Evolutionary conservation across 2,113 vertebrate genomes (phyloP).

Genomic region (Eubucco bourcierii): DNA sequence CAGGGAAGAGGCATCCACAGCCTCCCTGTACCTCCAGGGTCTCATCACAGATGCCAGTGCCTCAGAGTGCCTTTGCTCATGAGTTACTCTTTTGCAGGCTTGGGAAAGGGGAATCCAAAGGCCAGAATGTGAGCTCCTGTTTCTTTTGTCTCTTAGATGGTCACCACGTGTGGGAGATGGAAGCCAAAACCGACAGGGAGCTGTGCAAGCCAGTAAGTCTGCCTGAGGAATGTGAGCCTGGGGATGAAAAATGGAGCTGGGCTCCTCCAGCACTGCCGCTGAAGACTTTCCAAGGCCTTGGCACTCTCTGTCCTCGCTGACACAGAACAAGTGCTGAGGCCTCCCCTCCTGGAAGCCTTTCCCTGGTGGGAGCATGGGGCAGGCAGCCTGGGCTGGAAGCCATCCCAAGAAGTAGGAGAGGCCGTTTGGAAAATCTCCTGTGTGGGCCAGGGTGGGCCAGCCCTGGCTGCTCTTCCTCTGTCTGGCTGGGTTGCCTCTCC

Average conservation of each 20-base stretch:
- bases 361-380: slow-evolving; percentile 1
- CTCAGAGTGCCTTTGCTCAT: background rate
- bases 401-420: slow-evolving; percentile 36
- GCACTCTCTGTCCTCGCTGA: background rate
- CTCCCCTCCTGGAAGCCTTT: slow-evolving; percentile 54
- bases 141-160: slow-evolving; percentile 84
- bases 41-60: too few species aligned
- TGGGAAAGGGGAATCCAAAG: background rate
- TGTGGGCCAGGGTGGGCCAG: slow-evolving; percentile 16
- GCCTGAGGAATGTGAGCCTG: slow-evolving; percentile 47
- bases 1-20: too few species aligned
- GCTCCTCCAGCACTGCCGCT: slow-evolving; percentile 49
- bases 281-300: slow-evolving; percentile 62
- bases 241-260: slow-evolving; percentile 22
- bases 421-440: slow-evolving; percentile 62
- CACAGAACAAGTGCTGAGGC: slow-evolving; percentile 50
- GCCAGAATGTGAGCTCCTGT: background rate
- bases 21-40: too few species aligned
- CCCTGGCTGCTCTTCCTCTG: slow-evolving; percentile 32
- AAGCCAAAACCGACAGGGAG: slow-evolving; percentile 94
- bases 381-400: background rate
- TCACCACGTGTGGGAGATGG: slow-evolving; percentile 97
- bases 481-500: slow-evolving; percentile 46
- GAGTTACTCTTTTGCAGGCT: background rate
- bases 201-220: slow-evolving; percentile 92